Evolutionary conservation across 2,113 vertebrate genomes (phyloP).

Genomic region (Ondatra zibethicus): DNA sequence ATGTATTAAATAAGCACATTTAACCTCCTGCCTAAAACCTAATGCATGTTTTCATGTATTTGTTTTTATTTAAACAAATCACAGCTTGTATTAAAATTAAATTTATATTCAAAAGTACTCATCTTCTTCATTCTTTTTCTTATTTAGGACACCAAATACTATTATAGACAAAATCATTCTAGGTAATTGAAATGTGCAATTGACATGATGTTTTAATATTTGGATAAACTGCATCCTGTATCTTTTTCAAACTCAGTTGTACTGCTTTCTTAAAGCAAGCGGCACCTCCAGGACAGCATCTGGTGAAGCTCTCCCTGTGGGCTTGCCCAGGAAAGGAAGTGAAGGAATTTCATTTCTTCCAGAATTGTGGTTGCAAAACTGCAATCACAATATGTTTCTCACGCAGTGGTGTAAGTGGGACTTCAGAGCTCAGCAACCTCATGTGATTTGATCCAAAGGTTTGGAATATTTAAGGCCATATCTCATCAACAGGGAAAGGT

Average conservation of each 20-base stretch:
- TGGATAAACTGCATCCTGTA: conserved; percentile 61
- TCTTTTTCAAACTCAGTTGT: conserved; percentile 72
- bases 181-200: conserved; percentile 62
- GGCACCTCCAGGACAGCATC: conserved; percentile 75
- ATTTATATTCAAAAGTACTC: conserved; percentile 40
- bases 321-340: conserved; percentile 73
- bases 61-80: conserved; percentile 57
- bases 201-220: conserved; percentile 69
- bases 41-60: conserved; percentile 43
- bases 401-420: conserved; percentile 73
- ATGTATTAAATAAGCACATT: neutral
- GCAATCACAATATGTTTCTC: conserved; percentile 79
- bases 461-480: conserved; percentile 71
- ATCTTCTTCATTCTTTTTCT: conserved; percentile 44
- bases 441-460: conserved; percentile 70
- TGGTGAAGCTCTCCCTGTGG: conserved; percentile 75
- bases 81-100: conserved; percentile 48
- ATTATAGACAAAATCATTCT: conserved; percentile 27
- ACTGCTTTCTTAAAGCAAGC: conserved; percentile 75
- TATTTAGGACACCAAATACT: conserved; percentile 22
- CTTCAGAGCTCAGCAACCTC: conserved; percentile 70
- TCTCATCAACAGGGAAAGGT: conserved; percentile 56
- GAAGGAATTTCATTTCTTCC: conserved; percentile 78
- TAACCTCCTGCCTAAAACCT: conserved; percentile 10
- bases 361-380: conserved; percentile 78